Percentiles rank a stretch among this genome's conserved stretches.
Conservation (phyloP, 2,888 invertebrate genomes). For the Nomada flava region DNA sequence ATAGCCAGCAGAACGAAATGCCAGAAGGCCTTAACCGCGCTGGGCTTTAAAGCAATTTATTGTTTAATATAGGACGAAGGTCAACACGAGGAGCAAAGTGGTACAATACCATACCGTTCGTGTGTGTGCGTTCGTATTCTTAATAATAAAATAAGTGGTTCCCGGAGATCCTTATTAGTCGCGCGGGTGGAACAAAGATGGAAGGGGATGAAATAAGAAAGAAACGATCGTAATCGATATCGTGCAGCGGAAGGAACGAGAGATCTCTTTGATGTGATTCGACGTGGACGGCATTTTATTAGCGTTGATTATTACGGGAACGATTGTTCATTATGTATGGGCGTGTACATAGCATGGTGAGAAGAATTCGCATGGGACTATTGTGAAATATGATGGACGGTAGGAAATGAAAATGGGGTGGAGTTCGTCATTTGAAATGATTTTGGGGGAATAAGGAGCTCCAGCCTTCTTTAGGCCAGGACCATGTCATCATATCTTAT, state of each 20-base stretch:
- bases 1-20: conserved; percentile 19
- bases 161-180: conserved; percentile 57
- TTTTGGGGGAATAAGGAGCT: too few relatives aligned
- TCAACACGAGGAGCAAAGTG: conserved; percentile 46
- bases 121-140: not conserved
- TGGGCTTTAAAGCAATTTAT: conserved; percentile 57
- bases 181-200: conserved; percentile 19
- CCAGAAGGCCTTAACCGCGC: conserved; percentile 53
- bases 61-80: conserved; percentile 64
- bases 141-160: conserved; percentile 65
- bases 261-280: conserved; percentile 51
- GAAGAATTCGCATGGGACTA: too few relatives aligned
- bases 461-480: too few relatives aligned
- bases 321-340: conserved; percentile 7
- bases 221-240: conserved; percentile 56
- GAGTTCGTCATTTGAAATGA: too few relatives aligned
- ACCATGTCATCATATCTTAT: too few relatives aligned
- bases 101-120: conserved; percentile 14
- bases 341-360: not conserved
- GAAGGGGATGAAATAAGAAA: not conserved
- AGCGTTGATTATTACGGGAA: conserved; percentile 23
- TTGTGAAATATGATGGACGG: too few relatives aligned
- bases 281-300: conserved; percentile 33
- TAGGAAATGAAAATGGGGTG: too few relatives aligned
- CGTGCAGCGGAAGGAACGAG: conserved; percentile 41